Evolutionary conservation across 2,113 vertebrate species (phyloP).

Genomic region (Ictalurus punctatus): DNA sequence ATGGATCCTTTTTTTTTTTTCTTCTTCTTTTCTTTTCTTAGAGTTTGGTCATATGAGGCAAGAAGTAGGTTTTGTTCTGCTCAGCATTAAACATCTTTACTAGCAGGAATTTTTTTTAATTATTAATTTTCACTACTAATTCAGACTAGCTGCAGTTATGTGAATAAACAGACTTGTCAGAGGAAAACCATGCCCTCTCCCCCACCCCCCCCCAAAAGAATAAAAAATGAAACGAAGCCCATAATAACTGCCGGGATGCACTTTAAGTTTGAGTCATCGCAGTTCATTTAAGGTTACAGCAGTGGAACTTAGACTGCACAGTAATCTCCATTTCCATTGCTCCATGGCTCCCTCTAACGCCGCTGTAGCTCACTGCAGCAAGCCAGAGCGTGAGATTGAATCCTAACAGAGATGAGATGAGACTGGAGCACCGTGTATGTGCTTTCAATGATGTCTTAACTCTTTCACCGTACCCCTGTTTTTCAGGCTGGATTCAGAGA

Average conservation of each 20-base stretch:
- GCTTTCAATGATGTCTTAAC: constrained; percentile 44
- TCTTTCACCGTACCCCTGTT: constrained; percentile 48
- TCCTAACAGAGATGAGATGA: constrained; percentile 26
- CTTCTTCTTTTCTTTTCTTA: background rate
- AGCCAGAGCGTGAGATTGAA: constrained; percentile 31
- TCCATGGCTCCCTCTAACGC: constrained; percentile 45
- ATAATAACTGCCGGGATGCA: background rate
- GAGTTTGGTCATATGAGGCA: background rate
- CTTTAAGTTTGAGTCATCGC: constrained; percentile 30
- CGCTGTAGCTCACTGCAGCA: constrained; percentile 35
- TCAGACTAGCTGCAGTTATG: background rate
- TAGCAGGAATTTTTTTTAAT: background rate
- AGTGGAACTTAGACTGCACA: background rate
- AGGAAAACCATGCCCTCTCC: constrained; percentile 22
- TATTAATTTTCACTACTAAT: background rate
- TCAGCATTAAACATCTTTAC: background rate
- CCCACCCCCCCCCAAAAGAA: no score
- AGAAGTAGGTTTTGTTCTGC: background rate
- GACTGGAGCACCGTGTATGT: background rate
- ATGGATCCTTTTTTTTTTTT: background rate
- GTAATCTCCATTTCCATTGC: constrained; percentile 26
- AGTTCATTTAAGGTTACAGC: constrained; percentile 24
- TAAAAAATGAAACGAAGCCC: background rate
- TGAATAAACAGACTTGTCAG: constrained; percentile 29
- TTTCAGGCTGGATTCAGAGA: constrained; percentile 55